Percentiles rank a stretch among this genome's conserved stretches.
phyloP scores from a whole-genome alignment of 2,888 invertebrate species.

The Parnassius smintheus region DNA sequence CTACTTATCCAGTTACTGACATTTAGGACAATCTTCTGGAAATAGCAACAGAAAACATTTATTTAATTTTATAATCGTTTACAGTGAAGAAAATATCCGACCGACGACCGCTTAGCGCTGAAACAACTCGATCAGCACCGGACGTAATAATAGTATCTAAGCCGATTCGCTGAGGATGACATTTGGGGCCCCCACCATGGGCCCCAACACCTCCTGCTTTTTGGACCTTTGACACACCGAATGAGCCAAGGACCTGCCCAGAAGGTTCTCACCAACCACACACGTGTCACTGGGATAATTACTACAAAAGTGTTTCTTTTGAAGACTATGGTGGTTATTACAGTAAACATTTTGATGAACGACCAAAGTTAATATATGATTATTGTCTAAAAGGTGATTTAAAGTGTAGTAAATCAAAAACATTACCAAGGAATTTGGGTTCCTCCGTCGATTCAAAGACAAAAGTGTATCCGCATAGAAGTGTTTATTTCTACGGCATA shows the following conservation, averaged over 20 bases:
- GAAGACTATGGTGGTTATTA: constrained; percentile 66
- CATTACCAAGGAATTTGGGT: constrained; percentile 66
- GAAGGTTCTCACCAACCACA: constrained; percentile 59
- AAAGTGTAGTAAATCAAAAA: constrained; percentile 54
- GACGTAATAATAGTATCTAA: constrained; percentile 89
- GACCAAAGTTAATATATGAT: constrained; percentile 62
- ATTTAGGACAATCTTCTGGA: neutral
- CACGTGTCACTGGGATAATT: constrained; percentile 44
- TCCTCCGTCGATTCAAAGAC: constrained; percentile 56
- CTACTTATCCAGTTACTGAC: too few species aligned
- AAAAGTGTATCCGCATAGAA: constrained; percentile 55
- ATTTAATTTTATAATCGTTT: constrained; percentile 23
- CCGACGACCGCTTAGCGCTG: constrained; percentile 87
- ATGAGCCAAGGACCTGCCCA: constrained; percentile 57
- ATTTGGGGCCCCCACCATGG: constrained; percentile 74
- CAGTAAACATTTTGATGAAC: constrained; percentile 66
- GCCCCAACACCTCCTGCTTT: constrained; percentile 67
- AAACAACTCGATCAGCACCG: constrained; percentile 93
- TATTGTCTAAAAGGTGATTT: constrained; percentile 73
- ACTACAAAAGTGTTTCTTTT: constrained; percentile 60
- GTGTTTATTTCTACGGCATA: constrained; percentile 63
- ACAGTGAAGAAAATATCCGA: constrained; percentile 70
- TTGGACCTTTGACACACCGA: constrained; percentile 48
- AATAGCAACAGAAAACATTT: neutral
- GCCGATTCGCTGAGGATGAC: constrained; percentile 79